phyloP scores from a whole-genome alignment of 2,888 invertebrate species.

The Drosophila nr. perissopoda region DNA sequence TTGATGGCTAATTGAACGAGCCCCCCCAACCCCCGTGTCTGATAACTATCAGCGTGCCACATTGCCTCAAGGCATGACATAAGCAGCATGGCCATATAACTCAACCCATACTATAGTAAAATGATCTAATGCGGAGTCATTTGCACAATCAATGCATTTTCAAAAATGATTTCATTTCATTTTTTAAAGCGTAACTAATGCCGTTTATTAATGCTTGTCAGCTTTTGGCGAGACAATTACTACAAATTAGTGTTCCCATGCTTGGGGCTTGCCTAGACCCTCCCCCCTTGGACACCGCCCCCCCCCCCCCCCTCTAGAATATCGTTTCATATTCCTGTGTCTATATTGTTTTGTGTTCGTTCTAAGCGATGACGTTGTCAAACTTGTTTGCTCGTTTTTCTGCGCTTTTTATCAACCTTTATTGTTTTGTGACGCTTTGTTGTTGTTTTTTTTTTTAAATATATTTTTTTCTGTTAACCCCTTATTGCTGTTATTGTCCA shows the following conservation, averaged over 20 bases:
- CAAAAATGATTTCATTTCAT: constrained; percentile 68
- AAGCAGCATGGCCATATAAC: constrained; percentile 50
- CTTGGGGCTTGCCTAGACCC: constrained; percentile 1
- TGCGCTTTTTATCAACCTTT: constrained; percentile 72
- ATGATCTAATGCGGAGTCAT: constrained; percentile 65
- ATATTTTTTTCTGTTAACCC: neutral
- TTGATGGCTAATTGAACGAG: constrained; percentile 49
- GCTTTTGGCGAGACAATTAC: constrained; percentile 49
- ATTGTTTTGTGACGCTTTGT: constrained; percentile 73
- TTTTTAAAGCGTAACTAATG: constrained; percentile 38
- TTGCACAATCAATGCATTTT: constrained; percentile 73
- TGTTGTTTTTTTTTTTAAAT: neutral
- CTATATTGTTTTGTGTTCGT: constrained; percentile 19
- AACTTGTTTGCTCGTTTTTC: constrained; percentile 63
- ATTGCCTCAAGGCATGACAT: constrained; percentile 24
- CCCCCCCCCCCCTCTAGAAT: neutral
- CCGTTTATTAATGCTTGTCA: constrained; percentile 51
- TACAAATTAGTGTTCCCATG: constrained; percentile 45
- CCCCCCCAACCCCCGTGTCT: neutral
- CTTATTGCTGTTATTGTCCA: constrained; percentile 56
- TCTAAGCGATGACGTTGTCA: constrained; percentile 72
- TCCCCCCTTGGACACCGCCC: neutral
- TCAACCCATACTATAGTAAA: constrained; percentile 12
- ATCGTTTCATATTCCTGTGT: constrained; percentile 9
- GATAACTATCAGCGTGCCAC: constrained; percentile 26